Percentiles rank a stretch among this genome's conserved stretches.
These are phyloP conservation scores for Phymorhynchus buccinoides DNA, from an alignment of 1,140 invertebrate species.

Conservation along the genomic window DNA sequence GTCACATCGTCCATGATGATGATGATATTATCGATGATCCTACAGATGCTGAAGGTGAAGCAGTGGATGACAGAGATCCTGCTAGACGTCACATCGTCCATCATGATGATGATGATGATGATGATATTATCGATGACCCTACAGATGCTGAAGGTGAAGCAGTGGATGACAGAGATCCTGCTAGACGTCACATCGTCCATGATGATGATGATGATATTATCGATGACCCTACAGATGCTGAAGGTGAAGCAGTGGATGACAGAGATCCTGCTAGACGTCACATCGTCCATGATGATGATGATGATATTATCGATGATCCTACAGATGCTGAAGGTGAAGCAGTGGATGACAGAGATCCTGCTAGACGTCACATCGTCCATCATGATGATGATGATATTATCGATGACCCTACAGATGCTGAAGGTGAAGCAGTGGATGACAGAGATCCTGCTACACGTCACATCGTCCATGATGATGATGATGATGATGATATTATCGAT, in stretches of 20 bases:
- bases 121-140: background rate
- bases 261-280: too few relatives aligned
- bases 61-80: conserved; percentile 91
- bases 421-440: conserved; percentile 89
- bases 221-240: too few relatives aligned
- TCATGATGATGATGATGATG: conserved; percentile 78
- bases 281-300: background rate
- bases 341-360: background rate
- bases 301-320: background rate
- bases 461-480: conserved; percentile 86
- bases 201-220: background rate
- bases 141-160: too few relatives aligned
- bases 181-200: too few relatives aligned
- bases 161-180: too few relatives aligned
- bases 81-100: conserved; percentile 91
- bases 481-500: background rate
- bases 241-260: too few relatives aligned
- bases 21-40: conserved; percentile 40
- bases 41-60: conserved; percentile 90
- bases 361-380: too few relatives aligned
- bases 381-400: too few relatives aligned
- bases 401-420: conserved; percentile 84
- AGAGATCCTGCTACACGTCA: conserved; percentile 93
- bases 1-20: too few relatives aligned
- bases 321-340: too few relatives aligned